phyloP scores from a whole-genome alignment of 2,888 invertebrate genomes.

The Pantelozetes paolii region DNA sequence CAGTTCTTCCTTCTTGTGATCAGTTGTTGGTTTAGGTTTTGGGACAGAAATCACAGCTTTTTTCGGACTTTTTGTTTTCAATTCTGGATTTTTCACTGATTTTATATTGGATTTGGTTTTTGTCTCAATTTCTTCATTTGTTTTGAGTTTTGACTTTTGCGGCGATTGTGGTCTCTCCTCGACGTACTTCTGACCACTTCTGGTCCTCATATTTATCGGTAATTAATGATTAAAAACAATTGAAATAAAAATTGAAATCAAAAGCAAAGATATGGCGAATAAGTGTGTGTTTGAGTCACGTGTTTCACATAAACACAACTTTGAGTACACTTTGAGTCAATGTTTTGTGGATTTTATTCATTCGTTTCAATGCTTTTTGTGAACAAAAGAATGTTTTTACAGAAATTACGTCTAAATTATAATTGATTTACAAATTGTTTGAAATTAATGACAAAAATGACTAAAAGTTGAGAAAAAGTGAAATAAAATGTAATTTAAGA shows the following conservation, averaged over 20 bases:
- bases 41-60: too few species aligned
- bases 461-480: too few species aligned
- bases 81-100: neutral
- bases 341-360: neutral
- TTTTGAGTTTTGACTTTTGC: neutral
- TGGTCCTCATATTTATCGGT: neutral
- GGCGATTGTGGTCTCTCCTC: neutral
- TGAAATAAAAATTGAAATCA: too few species aligned
- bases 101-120: neutral
- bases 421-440: too few species aligned
- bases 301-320: too few species aligned
- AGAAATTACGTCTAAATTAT: neutral
- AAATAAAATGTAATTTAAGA: too few species aligned
- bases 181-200: constrained; percentile 1
- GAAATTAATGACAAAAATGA: too few species aligned
- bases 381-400: neutral
- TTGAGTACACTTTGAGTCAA: too few species aligned
- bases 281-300: too few species aligned
- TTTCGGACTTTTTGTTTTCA: neutral
- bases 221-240: neutral
- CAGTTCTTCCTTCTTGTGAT: neutral
- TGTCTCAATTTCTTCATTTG: neutral
- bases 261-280: too few species aligned
- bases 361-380: neutral
- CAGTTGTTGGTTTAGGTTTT: neutral